Conservation (phyloP, 2,113 vertebrate genomes). For the Pseudorectes ferrugineus region DNA sequence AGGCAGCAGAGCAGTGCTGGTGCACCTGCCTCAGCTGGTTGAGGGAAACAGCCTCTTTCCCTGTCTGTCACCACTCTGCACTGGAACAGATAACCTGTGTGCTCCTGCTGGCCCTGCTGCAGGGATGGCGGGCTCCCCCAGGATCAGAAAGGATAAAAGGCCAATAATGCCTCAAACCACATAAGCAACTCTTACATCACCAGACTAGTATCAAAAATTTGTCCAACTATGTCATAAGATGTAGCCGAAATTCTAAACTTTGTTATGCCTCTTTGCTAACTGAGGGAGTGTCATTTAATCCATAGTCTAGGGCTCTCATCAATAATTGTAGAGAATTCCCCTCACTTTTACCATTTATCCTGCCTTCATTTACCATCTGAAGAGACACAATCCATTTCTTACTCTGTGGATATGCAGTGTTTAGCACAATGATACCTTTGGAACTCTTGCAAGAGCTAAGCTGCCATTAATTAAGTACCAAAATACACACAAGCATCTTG, state of each 20-base stretch:
- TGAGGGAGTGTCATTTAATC: neutral
- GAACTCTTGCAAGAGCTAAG: neutral
- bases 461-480: conserved; percentile 8
- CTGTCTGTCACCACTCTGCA: neutral
- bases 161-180: neutral
- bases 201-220: neutral
- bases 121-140: rapidly evolving
- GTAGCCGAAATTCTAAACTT: neutral
- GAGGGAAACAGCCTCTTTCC: neutral
- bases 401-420: neutral
- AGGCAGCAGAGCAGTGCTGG: neutral
- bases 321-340: neutral
- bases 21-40: neutral
- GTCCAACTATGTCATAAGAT: neutral
- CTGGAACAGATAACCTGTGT: neutral
- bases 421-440: neutral
- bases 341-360: neutral
- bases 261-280: neutral
- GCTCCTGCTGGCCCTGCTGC: neutral
- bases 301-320: neutral
- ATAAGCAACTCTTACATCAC: neutral
- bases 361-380: neutral
- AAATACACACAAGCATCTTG: conserved; percentile 33
- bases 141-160: neutral
- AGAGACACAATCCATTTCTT: neutral